phyloP scores from a whole-genome alignment of 2,888 invertebrate species.

The Agrotis exclamationis region DNA sequence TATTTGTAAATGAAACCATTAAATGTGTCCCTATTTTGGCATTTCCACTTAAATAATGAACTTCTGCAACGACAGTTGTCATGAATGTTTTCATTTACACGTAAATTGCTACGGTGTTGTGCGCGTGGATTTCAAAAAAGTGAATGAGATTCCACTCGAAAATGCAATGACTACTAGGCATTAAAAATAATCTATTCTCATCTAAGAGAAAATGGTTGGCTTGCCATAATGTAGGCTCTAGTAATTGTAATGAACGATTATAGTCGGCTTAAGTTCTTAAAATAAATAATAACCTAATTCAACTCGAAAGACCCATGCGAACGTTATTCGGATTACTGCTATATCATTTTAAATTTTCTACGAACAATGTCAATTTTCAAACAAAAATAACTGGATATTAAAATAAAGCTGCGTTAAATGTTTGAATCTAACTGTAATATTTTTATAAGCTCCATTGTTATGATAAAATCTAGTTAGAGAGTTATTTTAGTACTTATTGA shows the following conservation, averaged over 20 bases:
- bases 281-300: conserved; percentile 10
- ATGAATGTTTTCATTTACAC: conserved; percentile 24
- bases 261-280: conserved; percentile 25
- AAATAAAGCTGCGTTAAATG: neutral
- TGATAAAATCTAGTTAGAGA: neutral
- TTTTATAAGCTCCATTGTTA: conserved; percentile 8
- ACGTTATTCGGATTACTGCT: conserved; percentile 16
- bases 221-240: neutral
- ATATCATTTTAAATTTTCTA: conserved; percentile 7
- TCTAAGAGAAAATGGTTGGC: neutral
- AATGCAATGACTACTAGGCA: neutral
- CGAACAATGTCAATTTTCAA: conserved; percentile 3
- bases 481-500: conserved; percentile 18
- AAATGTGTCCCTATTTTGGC: conserved; percentile 11
- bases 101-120: conserved; percentile 24
- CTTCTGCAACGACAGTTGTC: conserved; percentile 31
- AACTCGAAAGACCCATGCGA: neutral
- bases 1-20: neutral
- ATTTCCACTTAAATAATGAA: conserved; percentile 32
- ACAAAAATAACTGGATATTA: conserved; percentile 7
- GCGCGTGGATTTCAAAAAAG: conserved; percentile 20
- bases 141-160: neutral
- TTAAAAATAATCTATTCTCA: conserved; percentile 7
- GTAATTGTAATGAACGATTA: conserved; percentile 21
- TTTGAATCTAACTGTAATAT: conserved; percentile 2